Percentiles rank a stretch among this genome's conserved stretches.
Conservation (phyloP, 2,113 vertebrate species). For the Pterocles burchelli region DNA sequence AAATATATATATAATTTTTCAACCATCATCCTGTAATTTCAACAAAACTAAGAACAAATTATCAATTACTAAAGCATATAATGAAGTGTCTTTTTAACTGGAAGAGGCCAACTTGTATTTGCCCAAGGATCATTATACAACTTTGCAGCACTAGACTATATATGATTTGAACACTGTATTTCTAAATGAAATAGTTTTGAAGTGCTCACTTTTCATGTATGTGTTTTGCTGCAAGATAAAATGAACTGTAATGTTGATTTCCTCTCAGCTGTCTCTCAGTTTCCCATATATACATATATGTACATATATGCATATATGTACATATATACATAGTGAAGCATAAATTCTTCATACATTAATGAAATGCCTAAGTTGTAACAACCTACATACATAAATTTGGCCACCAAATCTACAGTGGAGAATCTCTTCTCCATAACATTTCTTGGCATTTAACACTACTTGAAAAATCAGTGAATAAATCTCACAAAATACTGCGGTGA, state of each 20-base stretch:
- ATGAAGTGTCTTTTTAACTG: neutral
- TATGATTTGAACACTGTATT: neutral
- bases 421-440: neutral
- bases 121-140: neutral
- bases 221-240: neutral
- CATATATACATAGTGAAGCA: neutral
- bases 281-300: neutral
- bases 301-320: neutral
- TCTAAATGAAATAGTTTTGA: neutral
- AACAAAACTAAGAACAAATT: neutral
- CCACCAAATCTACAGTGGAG: neutral
- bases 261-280: neutral
- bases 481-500: neutral
- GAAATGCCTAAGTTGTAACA: neutral
- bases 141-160: neutral
- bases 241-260: neutral
- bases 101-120: neutral
- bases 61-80: neutral
- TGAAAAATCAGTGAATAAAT: neutral
- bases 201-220: neutral
- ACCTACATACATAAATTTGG: neutral
- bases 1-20: neutral
- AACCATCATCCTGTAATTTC: neutral
- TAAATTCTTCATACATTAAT: neutral
- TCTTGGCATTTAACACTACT: neutral